These are phyloP conservation scores for Coracopsis vasa DNA, from an alignment of 2,113 vertebrate species.

Conservation along the genomic window DNA sequence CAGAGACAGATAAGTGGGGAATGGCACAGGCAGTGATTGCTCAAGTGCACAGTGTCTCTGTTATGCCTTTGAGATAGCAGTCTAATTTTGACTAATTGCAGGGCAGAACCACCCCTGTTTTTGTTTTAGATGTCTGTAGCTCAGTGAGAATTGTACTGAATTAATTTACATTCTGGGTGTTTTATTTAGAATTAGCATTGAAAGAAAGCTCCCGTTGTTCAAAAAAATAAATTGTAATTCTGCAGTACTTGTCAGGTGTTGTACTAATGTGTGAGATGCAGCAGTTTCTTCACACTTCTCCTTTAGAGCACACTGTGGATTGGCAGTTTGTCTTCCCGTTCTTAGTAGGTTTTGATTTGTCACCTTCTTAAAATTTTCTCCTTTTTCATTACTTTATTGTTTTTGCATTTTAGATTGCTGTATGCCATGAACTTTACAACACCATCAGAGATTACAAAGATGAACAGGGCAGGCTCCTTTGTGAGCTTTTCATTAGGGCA, in stretches of 20 bases:
- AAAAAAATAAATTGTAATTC: neutral
- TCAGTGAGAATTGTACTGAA: neutral
- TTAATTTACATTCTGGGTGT: neutral
- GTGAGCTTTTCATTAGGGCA: slow-evolving; percentile 96
- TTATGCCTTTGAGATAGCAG: neutral
- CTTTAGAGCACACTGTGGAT: neutral
- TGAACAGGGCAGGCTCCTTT: slow-evolving; percentile 94
- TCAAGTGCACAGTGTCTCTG: neutral
- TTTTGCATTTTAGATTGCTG: slow-evolving; percentile 86
- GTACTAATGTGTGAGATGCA: neutral
- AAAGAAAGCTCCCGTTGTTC: neutral
- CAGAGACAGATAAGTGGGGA: neutral
- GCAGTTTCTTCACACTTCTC: neutral
- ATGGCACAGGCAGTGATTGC: neutral
- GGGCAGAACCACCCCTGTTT: neutral
- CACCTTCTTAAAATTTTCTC: neutral
- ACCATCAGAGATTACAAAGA: slow-evolving; percentile 98
- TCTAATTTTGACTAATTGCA: neutral
- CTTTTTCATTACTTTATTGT: neutral
- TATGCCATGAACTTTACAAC: slow-evolving; percentile 98
- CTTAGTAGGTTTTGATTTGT: neutral
- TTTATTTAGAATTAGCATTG: neutral
- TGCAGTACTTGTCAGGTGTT: neutral
- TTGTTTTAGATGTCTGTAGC: neutral
- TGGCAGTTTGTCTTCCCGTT: neutral